phyloP scores from a whole-genome alignment of 2,888 invertebrate genomes.

The Zaprionus obscuricornis region DNA sequence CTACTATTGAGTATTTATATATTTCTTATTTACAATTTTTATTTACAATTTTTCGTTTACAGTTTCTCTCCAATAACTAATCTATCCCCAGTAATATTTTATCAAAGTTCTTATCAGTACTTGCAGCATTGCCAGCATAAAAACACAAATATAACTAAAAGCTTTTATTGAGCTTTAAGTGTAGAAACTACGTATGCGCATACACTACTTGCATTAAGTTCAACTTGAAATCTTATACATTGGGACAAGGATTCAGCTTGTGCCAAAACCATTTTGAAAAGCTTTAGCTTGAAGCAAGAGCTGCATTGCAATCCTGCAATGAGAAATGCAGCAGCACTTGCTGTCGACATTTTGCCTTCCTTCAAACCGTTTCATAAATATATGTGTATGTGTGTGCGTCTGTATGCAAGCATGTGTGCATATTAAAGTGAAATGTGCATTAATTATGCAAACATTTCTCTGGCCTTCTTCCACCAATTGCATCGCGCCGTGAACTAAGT shows the following conservation, averaged over 20 bases:
- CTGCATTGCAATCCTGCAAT: too few species aligned
- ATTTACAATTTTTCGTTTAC: too few species aligned
- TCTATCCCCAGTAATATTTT: constrained; percentile 14
- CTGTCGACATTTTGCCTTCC: too few species aligned
- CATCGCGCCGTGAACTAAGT: constrained; percentile 33
- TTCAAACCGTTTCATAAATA: too few species aligned
- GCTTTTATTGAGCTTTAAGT: constrained; percentile 3
- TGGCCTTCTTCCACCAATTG: constrained; percentile 22
- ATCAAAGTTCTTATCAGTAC: constrained; percentile 21
- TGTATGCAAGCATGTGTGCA: constrained; percentile 46
- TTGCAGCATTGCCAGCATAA: constrained; percentile 16
- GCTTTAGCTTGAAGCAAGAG: neutral
- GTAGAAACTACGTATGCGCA: constrained; percentile 1
- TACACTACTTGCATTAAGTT: neutral
- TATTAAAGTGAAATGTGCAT: constrained; percentile 77
- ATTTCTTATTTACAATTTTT: too few species aligned
- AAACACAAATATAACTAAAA: neutral
- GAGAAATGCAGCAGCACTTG: too few species aligned
- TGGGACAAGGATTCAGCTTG: constrained; percentile 9
- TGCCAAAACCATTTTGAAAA: neutral
- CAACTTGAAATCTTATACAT: neutral
- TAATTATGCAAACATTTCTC: constrained; percentile 71
- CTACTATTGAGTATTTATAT: too few species aligned
- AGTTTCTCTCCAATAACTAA: too few species aligned
- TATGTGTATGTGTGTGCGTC: constrained; percentile 16